Evolutionary conservation across 2,797 vertebrate species (phyloP), one percentile per base, ranked within the genome.

Genomic region (Chloroceryle inda): DNA sequence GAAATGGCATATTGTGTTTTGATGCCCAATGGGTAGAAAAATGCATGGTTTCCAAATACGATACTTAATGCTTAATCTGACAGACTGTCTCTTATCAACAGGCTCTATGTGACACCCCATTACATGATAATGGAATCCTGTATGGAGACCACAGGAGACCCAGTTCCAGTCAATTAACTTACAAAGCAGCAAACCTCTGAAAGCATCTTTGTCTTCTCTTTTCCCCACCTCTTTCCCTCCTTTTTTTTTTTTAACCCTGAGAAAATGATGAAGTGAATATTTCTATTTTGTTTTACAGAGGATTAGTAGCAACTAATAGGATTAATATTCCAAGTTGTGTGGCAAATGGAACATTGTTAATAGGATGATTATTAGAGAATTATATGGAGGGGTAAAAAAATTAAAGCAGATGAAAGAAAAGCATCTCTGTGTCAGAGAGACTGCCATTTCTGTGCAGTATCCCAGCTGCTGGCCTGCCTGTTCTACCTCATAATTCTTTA

Each of bases 311-410:
- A 90, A 78, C 85, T 97, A 97, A 97, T 97, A 95, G 97, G 97
- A 97, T 97, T 97, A 97, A 96, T 97, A 96, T 95, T 75, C 92
- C 2, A 24, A 95, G 80, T 93, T 92, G 85, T 77, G 88, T 96
- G 94, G 95, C 94, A 96, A 96, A 97, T 92, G 94, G 94, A 96
- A 95, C 83, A 89, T 68, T 83, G 85, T 96, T 97, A 97, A 97
- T 96, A 94, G 92, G 92, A 88, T 64, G 90, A 93, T 97, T 95
- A 97, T 96, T 94, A 95, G 74, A 72, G 94, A 97, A 95, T 97
- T 95, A 94, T 91, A 79, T 82, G 85, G 89, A 91, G 80, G 94
- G 92, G 85, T 52, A 88, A 90, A 91, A 95, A 88, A 89, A 86
- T 81, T 84, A 79, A 79, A 89, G 35, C 59, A 47, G 52, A 47